Conservation (phyloP, 2,113 vertebrate species). For the Oreocharis arfaki region DNA sequence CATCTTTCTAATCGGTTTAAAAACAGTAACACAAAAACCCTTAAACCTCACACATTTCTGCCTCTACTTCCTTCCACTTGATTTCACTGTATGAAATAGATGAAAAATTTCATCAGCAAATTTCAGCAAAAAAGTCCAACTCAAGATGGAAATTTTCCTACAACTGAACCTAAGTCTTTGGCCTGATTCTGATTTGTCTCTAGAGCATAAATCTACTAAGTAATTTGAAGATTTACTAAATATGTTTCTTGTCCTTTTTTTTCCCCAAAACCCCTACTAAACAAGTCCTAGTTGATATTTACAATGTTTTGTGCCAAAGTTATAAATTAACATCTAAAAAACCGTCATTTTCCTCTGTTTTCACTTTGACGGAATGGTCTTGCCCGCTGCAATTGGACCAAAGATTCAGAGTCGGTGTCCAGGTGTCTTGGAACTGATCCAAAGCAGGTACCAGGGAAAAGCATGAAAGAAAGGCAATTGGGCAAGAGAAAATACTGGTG, state of each 20-base stretch:
- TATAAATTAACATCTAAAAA: background rate
- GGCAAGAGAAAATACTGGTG: background rate
- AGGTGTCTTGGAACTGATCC: background rate
- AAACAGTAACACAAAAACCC: background rate
- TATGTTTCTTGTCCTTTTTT: background rate
- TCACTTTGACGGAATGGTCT: background rate
- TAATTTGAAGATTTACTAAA: background rate
- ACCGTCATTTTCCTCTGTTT: background rate
- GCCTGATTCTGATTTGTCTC: background rate
- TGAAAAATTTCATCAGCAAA: background rate
- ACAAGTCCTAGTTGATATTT: background rate
- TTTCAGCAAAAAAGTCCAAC: background rate
- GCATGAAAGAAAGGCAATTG: background rate
- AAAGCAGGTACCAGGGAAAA: background rate
- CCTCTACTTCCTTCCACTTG: background rate
- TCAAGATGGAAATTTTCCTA: background rate
- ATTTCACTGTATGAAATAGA: background rate
- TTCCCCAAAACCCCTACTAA: accelerated
- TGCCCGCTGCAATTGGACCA: background rate
- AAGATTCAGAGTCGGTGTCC: background rate
- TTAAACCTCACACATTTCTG: background rate
- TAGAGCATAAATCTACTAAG: background rate
- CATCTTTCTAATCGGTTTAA: background rate
- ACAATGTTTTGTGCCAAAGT: background rate
- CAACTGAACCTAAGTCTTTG: background rate